Evolutionary conservation across 1,140 invertebrate species (phyloP).

Genomic region (Lasioglossum albipes): DNA sequence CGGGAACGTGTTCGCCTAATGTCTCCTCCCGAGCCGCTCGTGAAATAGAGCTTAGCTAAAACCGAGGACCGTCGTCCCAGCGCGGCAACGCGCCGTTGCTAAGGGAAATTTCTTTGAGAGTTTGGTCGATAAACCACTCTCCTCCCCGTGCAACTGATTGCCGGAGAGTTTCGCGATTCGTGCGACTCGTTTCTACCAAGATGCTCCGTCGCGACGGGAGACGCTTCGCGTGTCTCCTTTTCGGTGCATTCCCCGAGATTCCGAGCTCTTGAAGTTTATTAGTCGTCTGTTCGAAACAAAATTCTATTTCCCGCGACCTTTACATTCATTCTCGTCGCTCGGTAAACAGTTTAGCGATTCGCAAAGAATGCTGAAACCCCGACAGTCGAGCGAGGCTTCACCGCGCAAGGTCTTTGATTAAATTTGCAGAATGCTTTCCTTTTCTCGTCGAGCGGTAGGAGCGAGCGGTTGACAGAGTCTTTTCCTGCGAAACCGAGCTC

Average conservation of each 20-base stretch:
- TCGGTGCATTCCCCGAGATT: no score
- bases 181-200: neutral
- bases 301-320: no score
- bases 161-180: neutral
- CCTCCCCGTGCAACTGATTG: neutral
- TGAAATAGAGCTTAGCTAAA: conserved; percentile 7
- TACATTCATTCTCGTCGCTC: no score
- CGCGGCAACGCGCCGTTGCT: neutral
- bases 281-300: no score
- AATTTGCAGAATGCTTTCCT: no score
- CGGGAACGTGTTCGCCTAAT: conserved; percentile 16
- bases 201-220: neutral
- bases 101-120: conserved; percentile 10
- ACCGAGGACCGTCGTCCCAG: neutral
- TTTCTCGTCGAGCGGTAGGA: no score
- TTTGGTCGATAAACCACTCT: neutral
- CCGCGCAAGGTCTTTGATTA: no score
- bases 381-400: no score
- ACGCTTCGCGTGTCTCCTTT: neutral
- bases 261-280: no score
- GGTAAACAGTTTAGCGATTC: no score
- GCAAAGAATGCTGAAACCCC: no score
- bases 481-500: neutral
- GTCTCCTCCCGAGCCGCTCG: neutral
- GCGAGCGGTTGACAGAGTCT: no score